Conservation (phyloP, 2,113 vertebrate species). For the Montifringilla adamsi region DNA sequence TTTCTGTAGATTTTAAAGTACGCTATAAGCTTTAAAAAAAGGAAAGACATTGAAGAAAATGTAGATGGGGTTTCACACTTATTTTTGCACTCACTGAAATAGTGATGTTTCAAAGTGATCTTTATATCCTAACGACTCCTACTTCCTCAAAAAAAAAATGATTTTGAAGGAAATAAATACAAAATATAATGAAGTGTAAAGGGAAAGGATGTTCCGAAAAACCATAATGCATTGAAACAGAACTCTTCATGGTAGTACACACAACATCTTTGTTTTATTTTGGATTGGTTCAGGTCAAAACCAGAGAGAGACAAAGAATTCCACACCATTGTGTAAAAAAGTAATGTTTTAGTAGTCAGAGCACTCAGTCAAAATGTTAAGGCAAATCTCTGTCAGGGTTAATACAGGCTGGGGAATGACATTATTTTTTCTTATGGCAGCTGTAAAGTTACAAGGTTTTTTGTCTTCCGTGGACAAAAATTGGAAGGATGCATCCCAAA, state of each 20-base stretch:
- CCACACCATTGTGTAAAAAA: not conserved
- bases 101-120: not conserved
- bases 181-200: not conserved
- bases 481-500: not conserved
- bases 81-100: not conserved
- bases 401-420: not conserved
- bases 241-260: not conserved
- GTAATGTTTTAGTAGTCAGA: not conserved
- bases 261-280: not conserved
- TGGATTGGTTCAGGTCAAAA: not conserved
- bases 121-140: not conserved
- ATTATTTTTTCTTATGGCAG: not conserved
- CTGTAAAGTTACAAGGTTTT: not conserved
- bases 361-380: not conserved
- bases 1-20: not conserved
- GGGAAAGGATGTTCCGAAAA: not conserved
- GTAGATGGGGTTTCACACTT: not conserved
- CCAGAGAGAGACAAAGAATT: not conserved
- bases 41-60: not conserved
- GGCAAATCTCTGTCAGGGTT: not conserved
- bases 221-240: not conserved
- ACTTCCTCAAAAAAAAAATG: not conserved
- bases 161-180: not conserved
- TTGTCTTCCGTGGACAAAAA: not conserved
- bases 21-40: not conserved